phyloP scores from a whole-genome alignment of 2,113 vertebrate genomes.

The Leucoraja erinaceus region DNA sequence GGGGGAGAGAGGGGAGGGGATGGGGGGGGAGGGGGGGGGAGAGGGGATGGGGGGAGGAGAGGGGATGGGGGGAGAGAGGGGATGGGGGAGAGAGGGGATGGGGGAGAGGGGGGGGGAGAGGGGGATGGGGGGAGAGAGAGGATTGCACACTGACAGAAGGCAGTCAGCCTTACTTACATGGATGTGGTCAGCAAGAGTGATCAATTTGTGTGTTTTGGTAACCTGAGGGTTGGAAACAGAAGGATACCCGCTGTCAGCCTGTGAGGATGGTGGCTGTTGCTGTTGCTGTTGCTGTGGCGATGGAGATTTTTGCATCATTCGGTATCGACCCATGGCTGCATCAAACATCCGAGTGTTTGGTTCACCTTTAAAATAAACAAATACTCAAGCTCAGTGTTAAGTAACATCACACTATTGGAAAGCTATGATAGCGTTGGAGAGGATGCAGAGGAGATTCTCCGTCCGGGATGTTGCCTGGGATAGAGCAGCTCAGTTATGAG shows the following conservation, averaged over 20 bases:
- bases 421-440: too few relatives aligned
- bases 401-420: too few relatives aligned
- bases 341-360: conserved; percentile 63
- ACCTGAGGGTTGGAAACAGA: conserved; percentile 49
- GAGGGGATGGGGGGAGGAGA: too few relatives aligned
- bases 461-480: too few relatives aligned
- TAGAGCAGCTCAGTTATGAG: too few relatives aligned
- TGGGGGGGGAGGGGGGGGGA: too few relatives aligned
- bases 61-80: neutral
- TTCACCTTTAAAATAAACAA: conserved; percentile 55
- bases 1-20: neutral
- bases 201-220: conserved; percentile 82
- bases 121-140: too few relatives aligned
- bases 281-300: conserved; percentile 74
- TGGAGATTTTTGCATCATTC: conserved; percentile 61
- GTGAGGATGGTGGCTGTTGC: conserved; percentile 62
- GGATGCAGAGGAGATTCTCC: too few relatives aligned
- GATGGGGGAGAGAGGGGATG: neutral
- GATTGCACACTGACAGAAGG: neutral
- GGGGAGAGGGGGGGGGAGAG: too few relatives aligned
- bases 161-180: conserved; percentile 66
- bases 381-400: neutral
- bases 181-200: conserved; percentile 96
- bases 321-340: conserved; percentile 67
- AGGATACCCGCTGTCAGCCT: conserved; percentile 58